Base-by-base conservation (phyloP, 2,888 invertebrate genomes). In the Fragum sueziense region DNA sequence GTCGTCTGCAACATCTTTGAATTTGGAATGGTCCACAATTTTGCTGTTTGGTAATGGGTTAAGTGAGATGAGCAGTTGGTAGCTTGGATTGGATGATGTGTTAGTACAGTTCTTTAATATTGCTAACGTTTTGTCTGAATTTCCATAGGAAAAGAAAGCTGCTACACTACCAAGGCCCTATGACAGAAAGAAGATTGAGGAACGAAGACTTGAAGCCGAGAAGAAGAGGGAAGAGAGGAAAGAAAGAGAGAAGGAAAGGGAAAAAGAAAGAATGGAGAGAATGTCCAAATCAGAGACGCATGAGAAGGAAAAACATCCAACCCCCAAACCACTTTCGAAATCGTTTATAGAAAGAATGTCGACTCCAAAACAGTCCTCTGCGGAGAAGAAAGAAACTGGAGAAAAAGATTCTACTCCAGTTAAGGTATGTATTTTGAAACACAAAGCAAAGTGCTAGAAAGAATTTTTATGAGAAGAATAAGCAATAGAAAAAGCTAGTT, bases 281-380 rank as follows among this genome's bases (percentile, higher is more conserved):
- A 82, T 82, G 82, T 70, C 65, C 31, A 82, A 82, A 70, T 82
- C 82, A 1, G 82, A 79, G 41, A 71, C 71, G n/a, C 75, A 73
- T 54, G 79, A 74, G 27, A 78, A 80, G 37, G 37, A 74, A 14
- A 74, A 81, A 37, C 78, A 73, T 3, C 79, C 79, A 25, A 68
- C 70, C 2, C 75, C 84, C 1, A 74, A 74, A 2, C 62, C 80
- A 34, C 54, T 84, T 74, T 72, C 84, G 9, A 79, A 68, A 59
- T 84, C 84, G 17, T 84, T 84, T 59, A 79, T 84, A 9, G 84
- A 84, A 70, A 76, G 84, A 41, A 79, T 84, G 84, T 31, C 84
- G 0, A 73, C 47, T n/a, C 84, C 84, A 0, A 80, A 79, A 73
- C 78, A 78, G 20, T 74, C 84, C 4, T 78, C 84, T 2, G 71